Percentiles rank a stretch among this genome's conserved stretches.
Conservation (phyloP, 92 coral and sea anemone species). For the Phenganax subtilis region DNA sequence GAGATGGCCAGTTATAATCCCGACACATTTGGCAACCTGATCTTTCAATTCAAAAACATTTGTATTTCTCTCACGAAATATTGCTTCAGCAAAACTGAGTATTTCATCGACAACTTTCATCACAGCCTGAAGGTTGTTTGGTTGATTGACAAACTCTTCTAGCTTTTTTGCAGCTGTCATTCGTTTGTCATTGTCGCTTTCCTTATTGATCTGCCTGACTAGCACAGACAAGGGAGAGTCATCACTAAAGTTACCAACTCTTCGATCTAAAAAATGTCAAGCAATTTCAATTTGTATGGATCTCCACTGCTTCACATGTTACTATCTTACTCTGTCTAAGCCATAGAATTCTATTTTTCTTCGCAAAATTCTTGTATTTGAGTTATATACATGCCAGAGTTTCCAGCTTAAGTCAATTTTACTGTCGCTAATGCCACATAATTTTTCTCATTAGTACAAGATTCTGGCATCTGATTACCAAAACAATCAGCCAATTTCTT, state of each 20-base stretch:
- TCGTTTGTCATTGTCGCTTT: constrained; percentile 82
- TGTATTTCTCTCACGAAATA: constrained; percentile 29
- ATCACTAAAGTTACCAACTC: constrained; percentile 65
- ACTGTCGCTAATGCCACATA: no score
- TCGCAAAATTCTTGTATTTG: no score
- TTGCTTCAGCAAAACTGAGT: constrained; percentile 22
- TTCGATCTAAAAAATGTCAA: constrained; percentile 64
- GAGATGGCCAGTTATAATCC: constrained; percentile 67
- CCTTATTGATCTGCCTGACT: constrained; percentile 74
- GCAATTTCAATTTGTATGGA: not conserved
- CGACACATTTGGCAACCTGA: constrained; percentile 70
- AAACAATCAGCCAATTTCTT: no score
- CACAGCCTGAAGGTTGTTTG: constrained; percentile 62
- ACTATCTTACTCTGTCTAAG: not conserved
- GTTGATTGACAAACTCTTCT: constrained; percentile 79
- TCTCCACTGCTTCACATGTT: not conserved
- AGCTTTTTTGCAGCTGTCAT: constrained; percentile 81
- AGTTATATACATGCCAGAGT: no score
- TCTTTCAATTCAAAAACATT: constrained; percentile 76
- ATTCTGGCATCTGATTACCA: no score
- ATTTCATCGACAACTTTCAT: constrained; percentile 32
- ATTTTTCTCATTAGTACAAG: no score
- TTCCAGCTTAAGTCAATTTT: no score
- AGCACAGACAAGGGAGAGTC: constrained; percentile 84
- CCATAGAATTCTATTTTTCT: no score